Base-by-base conservation (phyloP, 2,113 vertebrate genomes). In the Oxyura jamaicensis region DNA sequence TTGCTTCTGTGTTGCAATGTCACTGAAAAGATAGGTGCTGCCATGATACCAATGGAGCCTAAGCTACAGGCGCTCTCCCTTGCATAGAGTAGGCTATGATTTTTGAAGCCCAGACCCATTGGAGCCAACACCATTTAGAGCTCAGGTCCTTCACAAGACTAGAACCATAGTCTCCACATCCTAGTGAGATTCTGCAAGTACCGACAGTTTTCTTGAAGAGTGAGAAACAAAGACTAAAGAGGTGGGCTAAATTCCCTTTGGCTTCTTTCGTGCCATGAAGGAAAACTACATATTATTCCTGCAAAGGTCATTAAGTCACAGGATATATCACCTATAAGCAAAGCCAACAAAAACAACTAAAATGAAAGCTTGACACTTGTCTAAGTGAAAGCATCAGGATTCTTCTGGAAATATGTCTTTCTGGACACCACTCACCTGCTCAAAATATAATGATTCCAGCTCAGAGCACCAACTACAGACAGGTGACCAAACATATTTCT, bases 391-490 rank as follows among this genome's bases (percentile, higher is more conserved):
- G 10, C 28, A 81, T 41, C 16, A 58, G 12, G 41, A 31, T 12
- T 67, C 15, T 39, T 58, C 59, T 48, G 41, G 28, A 8, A 80
- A 74, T 31, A 36, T 11, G n/a, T 8, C 63, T 25, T 66, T 18
- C 42, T 44, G 16, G 42, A 58, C 25, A 62, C 20, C 69, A 56
- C 94, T 95, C 88, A 99, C 98, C 98, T 99, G 98, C 98, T 99
- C 62, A 99, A 97, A 90, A 98, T 91, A 63, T 97, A 97, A 39
- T 98, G 90, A 86, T 98, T 98, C 98, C 98, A 98, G 86, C 98
- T 98, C 91, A 99, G 72, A 4, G 97, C 96, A 74, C 98, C 96
- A 78, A 98, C 98, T 72, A 97, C 97, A 71, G 97, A 98, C 31
- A 97, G 68, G 39, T 99, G 98, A 41, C 98, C 97, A 33, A 94